A percentile compares a stretch with the other conserved stretches of the same genome.
Evolutionary conservation across 2,888 invertebrate species (phyloP).

Genomic region (Ennomos quercinarius): DNA sequence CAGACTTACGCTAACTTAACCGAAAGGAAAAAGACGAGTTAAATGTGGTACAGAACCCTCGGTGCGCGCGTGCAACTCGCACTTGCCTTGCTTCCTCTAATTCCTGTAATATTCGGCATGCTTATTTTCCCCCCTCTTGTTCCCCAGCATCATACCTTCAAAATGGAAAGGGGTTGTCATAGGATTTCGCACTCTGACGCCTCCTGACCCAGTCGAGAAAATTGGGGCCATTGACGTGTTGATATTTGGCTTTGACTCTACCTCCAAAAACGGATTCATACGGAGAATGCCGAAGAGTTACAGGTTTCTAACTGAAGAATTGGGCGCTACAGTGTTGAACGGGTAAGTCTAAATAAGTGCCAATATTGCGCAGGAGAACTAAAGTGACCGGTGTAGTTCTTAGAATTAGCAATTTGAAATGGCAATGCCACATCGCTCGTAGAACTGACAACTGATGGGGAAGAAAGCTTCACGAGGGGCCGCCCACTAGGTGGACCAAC

Average conservation of each 20-base stretch:
- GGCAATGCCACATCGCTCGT: too few species aligned
- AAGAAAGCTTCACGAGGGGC: too few species aligned
- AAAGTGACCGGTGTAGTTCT: too few species aligned
- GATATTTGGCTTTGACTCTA: conserved; percentile 95
- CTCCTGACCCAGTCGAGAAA: conserved; percentile 14
- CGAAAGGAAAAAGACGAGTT: too few species aligned
- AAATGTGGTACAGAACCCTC: not conserved
- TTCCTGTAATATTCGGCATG: not conserved
- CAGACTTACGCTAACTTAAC: too few species aligned
- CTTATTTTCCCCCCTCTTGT: not conserved
- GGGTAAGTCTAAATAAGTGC: conserved; percentile 75
- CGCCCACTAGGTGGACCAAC: too few species aligned
- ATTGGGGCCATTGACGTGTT: conserved; percentile 86
- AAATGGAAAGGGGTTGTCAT: conserved; percentile 64
- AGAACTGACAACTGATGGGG: too few species aligned
- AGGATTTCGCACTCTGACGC: conserved; percentile 55
- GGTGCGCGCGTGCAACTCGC: not conserved
- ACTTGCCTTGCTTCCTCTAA: not conserved
- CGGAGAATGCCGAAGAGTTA: conserved; percentile 92
- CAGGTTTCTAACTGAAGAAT: conserved; percentile 86
- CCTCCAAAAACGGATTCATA: conserved; percentile 93
- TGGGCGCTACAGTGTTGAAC: conserved; percentile 88
- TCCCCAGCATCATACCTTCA: conserved; percentile 49
- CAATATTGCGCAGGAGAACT: too few species aligned
- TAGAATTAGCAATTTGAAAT: too few species aligned